Base-by-base conservation (phyloP, 2,797 vertebrate genomes). In the Ispidina picta region DNA sequence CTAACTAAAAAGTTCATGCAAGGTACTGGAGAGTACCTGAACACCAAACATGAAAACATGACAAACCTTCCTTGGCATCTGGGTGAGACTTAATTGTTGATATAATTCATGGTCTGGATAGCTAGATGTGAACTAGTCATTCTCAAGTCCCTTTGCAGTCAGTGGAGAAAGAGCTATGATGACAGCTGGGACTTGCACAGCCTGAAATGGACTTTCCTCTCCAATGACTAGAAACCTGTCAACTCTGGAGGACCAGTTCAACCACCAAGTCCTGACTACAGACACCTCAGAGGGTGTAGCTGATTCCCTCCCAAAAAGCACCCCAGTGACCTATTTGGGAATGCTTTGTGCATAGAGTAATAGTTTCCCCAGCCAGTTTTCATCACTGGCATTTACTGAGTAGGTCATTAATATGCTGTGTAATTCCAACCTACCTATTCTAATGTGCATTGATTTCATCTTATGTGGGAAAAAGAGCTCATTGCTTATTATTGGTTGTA, bases 371-470 rank as follows among this genome's bases (percentile, higher is more conserved):
- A 74, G 75, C 6, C 43, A 80, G 41, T 58, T 90, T 88, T 91
- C 78, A 68, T 71, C 84, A 51, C 62, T 55, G 28, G 51, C 64
- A 63, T 43, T 73, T 89, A 55, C 64, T 29, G 29, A 44, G 31
- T 7, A 11, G 21, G 58, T 89, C 84, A 89, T 90, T 93, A 94
- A 90, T 94, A 94, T 62, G 55, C 54, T 82, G 16, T 39, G 35
- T 80, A 93, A 94, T 89, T 94, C 78, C 23, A 25, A 3, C 49
- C 69, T 58, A 87, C 62, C 71, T 92, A 77, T 94, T 91, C 68
- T 90, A 92, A 90, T 58, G 64, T 84, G 68, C 81, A 94, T 93
- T 88, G 92, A 91, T 94, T 94, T 93, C 58, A 82, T 86, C 68
- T 91, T 90, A 79, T 12, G 64, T 54, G 58, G 64, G 58, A 8